Base-by-base conservation (phyloP, 2,797 vertebrate species). In the Oreonectes daqikongensis region DNA sequence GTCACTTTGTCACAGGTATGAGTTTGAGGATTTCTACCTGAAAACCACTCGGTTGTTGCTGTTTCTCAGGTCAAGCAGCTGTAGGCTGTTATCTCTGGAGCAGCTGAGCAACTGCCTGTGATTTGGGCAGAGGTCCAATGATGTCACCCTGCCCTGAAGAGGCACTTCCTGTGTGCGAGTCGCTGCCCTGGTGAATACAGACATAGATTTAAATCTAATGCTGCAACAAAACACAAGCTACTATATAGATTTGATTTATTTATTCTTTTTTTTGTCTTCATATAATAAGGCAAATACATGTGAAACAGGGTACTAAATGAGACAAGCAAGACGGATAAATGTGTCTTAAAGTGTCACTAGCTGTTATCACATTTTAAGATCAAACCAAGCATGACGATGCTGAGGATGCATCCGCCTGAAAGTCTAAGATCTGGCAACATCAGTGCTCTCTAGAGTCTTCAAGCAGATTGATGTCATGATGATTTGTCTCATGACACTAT, bases 101-200 rank as follows among this genome's bases (percentile, higher is more conserved):
- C 95, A 97, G 89, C 93, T 94, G 71, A 96, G 94, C 73, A 97
- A 88, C 61, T 94, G 91, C 26, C 91, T 82, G 50, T 93, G 93
- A 85, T 95, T 94, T 0, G 85, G 80, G 78, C 93, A 94, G 79
- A 97, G 86, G 89, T 90, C 94, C 84, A 96, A 67, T 0, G 95
- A 96, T 0, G 95, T 96, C 67, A 96, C 94, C 65, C 88, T 94
- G n/a, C 92, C 95, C 69, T 91, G 92, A 72, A 93, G 87, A 0
- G 92, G 91, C 60, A 95, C 87, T 78, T 94, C 92, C 81, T 93
- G 92, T 0, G 90, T 88, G n/a, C 94, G 95, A n/a, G 77, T 78
- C 1, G 84, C 84, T 0, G 79, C 84, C 90, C 94, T 95, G 40
- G 87, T 4, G 32, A 35, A 67, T 8, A 71, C 32, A 1, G 17